Evolutionary conservation across 2,797 vertebrate genomes (phyloP).

Genomic region (Calcarius lapponicus): DNA sequence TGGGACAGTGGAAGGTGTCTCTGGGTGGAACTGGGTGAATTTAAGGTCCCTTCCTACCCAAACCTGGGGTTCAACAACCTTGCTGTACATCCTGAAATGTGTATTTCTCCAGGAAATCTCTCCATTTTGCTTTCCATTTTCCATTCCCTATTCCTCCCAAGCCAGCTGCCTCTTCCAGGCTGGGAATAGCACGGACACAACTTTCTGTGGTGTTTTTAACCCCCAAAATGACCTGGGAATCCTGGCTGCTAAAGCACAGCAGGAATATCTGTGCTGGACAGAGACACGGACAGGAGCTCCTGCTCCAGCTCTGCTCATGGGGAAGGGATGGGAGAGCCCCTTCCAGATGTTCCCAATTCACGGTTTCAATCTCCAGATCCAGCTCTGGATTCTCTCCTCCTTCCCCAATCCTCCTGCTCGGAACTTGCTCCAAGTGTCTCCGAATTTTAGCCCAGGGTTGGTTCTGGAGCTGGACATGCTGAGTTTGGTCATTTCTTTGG

Average conservation of each 20-base stretch:
- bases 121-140: background rate
- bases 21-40: background rate
- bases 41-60: background rate
- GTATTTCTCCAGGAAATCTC: background rate
- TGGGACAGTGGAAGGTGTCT: too few species aligned
- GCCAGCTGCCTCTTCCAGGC: background rate
- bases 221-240: accelerated
- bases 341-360: background rate
- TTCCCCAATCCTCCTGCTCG: background rate
- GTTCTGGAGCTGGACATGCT: background rate
- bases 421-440: background rate
- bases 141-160: background rate
- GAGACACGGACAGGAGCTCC: background rate
- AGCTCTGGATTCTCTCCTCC: background rate
- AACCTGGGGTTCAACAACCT: background rate
- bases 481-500: background rate
- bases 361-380: background rate
- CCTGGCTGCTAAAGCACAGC: background rate
- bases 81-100: background rate
- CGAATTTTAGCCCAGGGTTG: background rate
- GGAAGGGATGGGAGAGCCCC: background rate
- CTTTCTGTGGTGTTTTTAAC: background rate
- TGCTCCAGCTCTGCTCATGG: background rate
- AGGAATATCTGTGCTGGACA: background rate
- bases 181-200: accelerated